Conservation (phyloP, 2,888 invertebrate genomes). For the Drosophila percnosoma region DNA sequence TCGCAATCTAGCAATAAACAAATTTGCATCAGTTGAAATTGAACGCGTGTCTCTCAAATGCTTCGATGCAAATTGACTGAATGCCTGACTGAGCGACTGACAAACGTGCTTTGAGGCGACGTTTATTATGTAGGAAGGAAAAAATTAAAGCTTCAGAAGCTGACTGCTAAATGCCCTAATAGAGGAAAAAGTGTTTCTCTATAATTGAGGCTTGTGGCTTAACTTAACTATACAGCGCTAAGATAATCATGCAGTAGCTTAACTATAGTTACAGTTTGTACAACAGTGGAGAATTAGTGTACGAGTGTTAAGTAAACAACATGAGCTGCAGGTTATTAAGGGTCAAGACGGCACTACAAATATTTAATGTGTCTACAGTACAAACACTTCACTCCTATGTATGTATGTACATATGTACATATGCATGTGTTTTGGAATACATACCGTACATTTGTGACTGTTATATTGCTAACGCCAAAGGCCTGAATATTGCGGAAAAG, state of each 20-base stretch:
- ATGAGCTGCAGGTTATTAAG: not conserved
- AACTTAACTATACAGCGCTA: not conserved
- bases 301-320: not conserved
- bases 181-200: not conserved
- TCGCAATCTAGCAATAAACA: constrained; percentile 13
- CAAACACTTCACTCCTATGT: constrained; percentile 6
- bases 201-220: not conserved
- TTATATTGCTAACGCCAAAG: constrained; percentile 92
- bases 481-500: constrained; percentile 92
- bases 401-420: not conserved
- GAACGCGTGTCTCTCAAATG: constrained; percentile 51
- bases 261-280: too few relatives aligned
- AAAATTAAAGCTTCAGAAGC: not conserved
- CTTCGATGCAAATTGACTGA: constrained; percentile 30
- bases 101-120: constrained; percentile 7
- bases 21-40: constrained; percentile 46
- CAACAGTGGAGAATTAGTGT: not conserved
- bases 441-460: constrained; percentile 91
- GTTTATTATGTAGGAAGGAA: not conserved
- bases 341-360: constrained; percentile 13
- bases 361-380: constrained; percentile 25
- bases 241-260: not conserved
- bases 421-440: constrained; percentile 39
- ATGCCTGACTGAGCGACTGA: constrained; percentile 25
- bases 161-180: constrained; percentile 9